phyloP scores from a whole-genome alignment of 2,797 vertebrate genomes.

The Anguilla marmorata region DNA sequence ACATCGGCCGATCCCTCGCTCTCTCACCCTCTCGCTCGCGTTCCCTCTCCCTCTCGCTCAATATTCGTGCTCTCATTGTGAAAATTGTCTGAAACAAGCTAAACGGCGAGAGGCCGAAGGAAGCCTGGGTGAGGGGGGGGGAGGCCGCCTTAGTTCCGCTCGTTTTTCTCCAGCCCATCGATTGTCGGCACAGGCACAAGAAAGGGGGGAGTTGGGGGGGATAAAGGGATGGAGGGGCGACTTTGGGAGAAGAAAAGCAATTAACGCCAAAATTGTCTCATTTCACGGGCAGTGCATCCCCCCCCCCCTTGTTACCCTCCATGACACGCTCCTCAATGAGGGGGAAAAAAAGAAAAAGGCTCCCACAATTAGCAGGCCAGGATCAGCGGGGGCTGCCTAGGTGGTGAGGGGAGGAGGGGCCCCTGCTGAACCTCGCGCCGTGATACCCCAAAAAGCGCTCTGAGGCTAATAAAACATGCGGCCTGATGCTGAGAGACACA shows the following conservation, averaged over 20 bases:
- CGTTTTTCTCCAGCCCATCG: conserved; percentile 12
- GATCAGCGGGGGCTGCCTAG: not conserved
- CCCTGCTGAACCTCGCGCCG: not conserved
- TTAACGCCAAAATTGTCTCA: conserved; percentile 57
- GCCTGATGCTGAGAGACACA: not conserved
- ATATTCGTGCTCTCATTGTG: conserved; percentile 20
- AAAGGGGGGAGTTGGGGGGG: conserved; percentile 12
- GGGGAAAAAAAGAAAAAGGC: conserved; percentile 45
- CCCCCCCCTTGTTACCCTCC: conserved; percentile 37
- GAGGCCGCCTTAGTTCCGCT: not conserved
- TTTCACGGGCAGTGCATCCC: conserved; percentile 50
- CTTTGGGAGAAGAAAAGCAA: conserved; percentile 50
- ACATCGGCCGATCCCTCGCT: not conserved
- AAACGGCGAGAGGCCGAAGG: not conserved
- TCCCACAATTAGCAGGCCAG: conserved; percentile 8
- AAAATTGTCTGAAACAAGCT: not conserved
- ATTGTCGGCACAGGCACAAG: not conserved
- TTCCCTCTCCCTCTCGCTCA: not conserved
- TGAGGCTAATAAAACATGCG: not conserved
- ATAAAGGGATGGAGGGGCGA: not conserved
- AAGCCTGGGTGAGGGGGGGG: not conserved
- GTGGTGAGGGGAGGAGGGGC: not conserved
- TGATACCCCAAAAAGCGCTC: not conserved
- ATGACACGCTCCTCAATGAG: conserved; percentile 22
- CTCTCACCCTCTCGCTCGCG: not conserved